phyloP scores from a whole-genome alignment of 2,797 vertebrate genomes.

The Cryptoprocta ferox region DNA sequence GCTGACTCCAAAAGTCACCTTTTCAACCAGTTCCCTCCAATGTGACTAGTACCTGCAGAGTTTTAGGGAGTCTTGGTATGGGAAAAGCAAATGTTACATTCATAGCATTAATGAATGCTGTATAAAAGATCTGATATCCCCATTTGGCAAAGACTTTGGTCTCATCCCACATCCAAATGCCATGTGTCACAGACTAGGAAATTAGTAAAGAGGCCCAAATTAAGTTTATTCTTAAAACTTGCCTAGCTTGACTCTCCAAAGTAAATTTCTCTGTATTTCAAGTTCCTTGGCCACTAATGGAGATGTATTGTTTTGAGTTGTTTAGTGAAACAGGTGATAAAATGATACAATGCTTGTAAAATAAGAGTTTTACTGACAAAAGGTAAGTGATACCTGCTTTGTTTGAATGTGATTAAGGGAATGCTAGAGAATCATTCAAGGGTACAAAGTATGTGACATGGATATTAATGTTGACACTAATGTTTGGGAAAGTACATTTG shows the following conservation, averaged over 20 bases:
- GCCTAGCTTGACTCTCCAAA: background rate
- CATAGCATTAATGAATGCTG: too few relatives aligned
- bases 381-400: background rate
- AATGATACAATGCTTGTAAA: background rate
- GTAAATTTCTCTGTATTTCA: background rate
- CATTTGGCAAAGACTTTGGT: background rate
- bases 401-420: background rate
- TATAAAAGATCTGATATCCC: background rate
- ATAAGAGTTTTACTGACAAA: background rate
- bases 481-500: background rate
- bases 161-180: background rate
- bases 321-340: background rate
- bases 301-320: background rate
- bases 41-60: background rate
- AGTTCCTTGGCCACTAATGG: background rate
- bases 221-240: background rate
- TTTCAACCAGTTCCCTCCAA: background rate
- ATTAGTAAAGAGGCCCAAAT: background rate
- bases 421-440: background rate
- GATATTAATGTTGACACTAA: background rate
- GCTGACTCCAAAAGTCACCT: background rate
- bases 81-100: background rate
- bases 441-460: accelerated
- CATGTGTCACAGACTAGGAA: background rate
- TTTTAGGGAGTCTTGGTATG: background rate